Base-by-base conservation (phyloP, 2,113 vertebrate species). In the Alouatta palliata region DNA sequence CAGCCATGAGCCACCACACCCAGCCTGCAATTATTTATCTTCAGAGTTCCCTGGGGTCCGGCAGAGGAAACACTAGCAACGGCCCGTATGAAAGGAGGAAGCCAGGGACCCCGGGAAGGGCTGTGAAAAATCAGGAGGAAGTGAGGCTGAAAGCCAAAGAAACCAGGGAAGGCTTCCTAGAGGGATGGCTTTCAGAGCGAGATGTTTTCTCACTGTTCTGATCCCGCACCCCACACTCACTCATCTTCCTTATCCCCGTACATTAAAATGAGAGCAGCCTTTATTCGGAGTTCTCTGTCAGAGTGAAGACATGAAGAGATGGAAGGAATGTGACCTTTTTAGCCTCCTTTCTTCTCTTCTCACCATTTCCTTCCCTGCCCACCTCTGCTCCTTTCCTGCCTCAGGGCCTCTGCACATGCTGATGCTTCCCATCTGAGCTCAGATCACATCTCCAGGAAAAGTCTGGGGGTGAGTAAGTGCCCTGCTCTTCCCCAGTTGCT, bases 171-270 rank as follows among this genome's bases (percentile, higher is more conserved):
- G 75, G 66, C 75, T 82, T n/a, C 3, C 32, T 37, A 40, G 88
- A 49, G 12, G 13, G 32, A 3, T 25, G 7, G 23, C 43, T 30
- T 43, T 20, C 17, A 3, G 52, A 4, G 25, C 0, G 9, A 64
- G 43, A 21, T 16, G 1, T 19, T 64, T 64, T 30, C 70, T 80
- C 45, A 6, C 43, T 2, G 43, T 30, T 76, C 71, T 45, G 23
- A 4, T 68, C 56, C 77, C 80, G 58, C 7, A 8, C 37, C 27
- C 43, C 47, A 25, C 14, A 40, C 14, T 56, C 52, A 25, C 19
- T 70, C 75, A 17, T 68, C 25, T 54, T 52, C 71, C 75, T 70
- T 10, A 85, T 19, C 35, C 8, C n/a, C 27, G 17, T 2, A 14
- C 43, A 20, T 49, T 71, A 71, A 71, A 70, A 47, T 19, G 21